These are phyloP conservation scores for Syrista parreyssii DNA, from an alignment of 2,888 invertebrate species.

Conservation along the genomic window DNA sequence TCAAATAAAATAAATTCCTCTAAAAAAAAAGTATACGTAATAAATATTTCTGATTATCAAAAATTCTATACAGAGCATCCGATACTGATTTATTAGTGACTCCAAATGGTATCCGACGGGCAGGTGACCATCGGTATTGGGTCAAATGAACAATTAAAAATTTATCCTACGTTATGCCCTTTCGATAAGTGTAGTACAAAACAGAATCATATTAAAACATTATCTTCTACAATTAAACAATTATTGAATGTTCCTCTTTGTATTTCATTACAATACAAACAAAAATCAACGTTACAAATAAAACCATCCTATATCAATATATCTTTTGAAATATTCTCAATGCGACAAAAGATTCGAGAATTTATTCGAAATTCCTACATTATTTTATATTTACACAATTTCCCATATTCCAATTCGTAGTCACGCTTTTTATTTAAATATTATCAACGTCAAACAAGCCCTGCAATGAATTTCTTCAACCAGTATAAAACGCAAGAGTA, in stretches of 20 bases:
- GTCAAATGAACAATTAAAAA: neutral
- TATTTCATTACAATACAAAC: neutral
- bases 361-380: neutral
- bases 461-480: neutral
- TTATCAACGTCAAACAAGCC: neutral
- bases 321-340: neutral
- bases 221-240: neutral
- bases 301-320: neutral
- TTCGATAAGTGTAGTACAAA: neutral
- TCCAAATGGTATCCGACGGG: neutral
- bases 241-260: neutral
- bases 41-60: neutral
- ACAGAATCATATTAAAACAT: neutral
- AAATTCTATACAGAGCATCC: neutral
- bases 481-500: neutral
- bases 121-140: neutral
- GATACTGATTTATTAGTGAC: neutral
- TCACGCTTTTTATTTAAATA: neutral
- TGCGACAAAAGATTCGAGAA: neutral
- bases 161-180: neutral
- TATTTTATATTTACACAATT: neutral
- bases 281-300: neutral
- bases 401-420: neutral
- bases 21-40: neutral
- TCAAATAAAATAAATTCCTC: neutral